Evolutionary conservation across 1,140 invertebrate genomes (phyloP).

Genomic region (Acromyrmex heyeri): DNA sequence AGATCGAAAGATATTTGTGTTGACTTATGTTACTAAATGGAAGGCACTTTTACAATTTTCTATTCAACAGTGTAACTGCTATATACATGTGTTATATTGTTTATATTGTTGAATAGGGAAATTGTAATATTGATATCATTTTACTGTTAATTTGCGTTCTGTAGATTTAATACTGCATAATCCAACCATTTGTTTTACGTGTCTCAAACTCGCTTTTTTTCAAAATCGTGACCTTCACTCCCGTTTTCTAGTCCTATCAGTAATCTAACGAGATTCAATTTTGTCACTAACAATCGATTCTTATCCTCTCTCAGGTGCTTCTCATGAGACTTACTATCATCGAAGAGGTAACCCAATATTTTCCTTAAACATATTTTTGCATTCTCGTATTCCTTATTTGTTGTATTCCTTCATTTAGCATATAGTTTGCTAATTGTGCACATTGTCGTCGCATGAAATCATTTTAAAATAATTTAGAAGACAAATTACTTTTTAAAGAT

Average conservation of each 20-base stretch:
- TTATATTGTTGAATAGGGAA: too few relatives aligned
- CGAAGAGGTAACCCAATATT: constrained; percentile 82
- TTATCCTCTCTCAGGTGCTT: constrained; percentile 76
- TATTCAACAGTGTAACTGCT: too few relatives aligned
- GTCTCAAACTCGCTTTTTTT: not conserved
- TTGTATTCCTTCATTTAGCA: constrained; percentile 14
- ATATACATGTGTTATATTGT: too few relatives aligned
- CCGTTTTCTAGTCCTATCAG: constrained; percentile 57
- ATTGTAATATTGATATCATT: too few relatives aligned
- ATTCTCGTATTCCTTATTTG: constrained; percentile 42
- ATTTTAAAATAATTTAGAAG: constrained; percentile 58
- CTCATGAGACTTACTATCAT: constrained; percentile 81
- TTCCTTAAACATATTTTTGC: constrained; percentile 60
- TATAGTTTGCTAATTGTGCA: constrained; percentile 66
- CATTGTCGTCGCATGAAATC: constrained; percentile 72
- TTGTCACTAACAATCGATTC: constrained; percentile 70
- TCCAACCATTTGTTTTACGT: not conserved
- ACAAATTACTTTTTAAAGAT: constrained; percentile 40
- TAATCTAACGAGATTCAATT: constrained; percentile 70
- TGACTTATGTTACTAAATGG: too few relatives aligned
- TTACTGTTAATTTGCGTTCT: too few relatives aligned
- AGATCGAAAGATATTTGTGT: too few relatives aligned
- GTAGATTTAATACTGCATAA: not conserved
- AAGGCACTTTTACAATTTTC: too few relatives aligned
- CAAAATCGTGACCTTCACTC: constrained; percentile 6